These are phyloP conservation scores for Harlomillsia oculata DNA, from an alignment of 1,140 invertebrate species.

Conservation along the genomic window DNA sequence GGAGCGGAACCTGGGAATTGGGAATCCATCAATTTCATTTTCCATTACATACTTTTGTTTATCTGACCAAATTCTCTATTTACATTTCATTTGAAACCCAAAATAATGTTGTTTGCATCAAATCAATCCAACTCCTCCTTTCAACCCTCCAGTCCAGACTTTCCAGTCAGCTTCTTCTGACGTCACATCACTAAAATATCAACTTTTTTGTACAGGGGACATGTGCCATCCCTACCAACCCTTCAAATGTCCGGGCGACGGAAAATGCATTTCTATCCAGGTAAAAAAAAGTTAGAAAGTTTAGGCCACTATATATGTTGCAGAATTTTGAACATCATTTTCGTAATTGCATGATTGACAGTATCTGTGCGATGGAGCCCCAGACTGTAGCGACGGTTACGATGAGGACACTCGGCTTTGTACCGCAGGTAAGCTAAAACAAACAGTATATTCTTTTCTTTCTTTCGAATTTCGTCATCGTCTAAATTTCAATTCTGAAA, in stretches of 20 bases:
- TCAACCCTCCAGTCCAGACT: neutral
- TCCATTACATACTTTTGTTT: too few relatives aligned
- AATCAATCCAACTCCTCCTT: neutral
- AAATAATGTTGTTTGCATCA: neutral
- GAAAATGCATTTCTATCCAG: conserved; percentile 67
- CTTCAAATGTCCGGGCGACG: conserved; percentile 87
- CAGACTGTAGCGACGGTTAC: conserved; percentile 85
- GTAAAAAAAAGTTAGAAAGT: too few relatives aligned
- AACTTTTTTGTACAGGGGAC: conserved; percentile 46
- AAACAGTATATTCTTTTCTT: too few relatives aligned
- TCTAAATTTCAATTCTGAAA: too few relatives aligned
- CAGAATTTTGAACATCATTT: too few relatives aligned
- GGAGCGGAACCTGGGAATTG: too few relatives aligned
- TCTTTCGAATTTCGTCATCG: too few relatives aligned
- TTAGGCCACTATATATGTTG: too few relatives aligned
- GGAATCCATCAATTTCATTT: too few relatives aligned
- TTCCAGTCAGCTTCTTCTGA: neutral
- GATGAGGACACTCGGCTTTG: conserved; percentile 80
- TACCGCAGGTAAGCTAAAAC: too few relatives aligned
- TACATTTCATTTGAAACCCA: neutral
- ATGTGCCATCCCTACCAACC: conserved; percentile 81
- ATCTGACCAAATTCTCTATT: too few relatives aligned
- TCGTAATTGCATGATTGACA: too few relatives aligned
- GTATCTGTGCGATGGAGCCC: conserved; percentile 81
- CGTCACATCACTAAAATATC: neutral